phyloP scores from a whole-genome alignment of 2,888 invertebrate species.

The Synergus itoensis region DNA sequence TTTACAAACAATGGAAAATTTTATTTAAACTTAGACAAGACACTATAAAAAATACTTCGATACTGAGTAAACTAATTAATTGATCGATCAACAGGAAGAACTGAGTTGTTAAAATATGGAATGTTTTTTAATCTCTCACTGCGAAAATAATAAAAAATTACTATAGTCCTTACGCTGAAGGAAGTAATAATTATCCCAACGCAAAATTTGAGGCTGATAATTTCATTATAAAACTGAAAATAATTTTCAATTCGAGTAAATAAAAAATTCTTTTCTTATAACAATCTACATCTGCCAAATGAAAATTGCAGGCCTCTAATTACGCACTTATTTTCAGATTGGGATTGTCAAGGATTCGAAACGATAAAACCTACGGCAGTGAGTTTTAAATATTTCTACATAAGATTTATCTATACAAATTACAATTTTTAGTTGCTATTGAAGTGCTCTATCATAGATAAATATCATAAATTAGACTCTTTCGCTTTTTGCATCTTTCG shows the following conservation, averaged over 20 bases:
- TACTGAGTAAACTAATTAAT: constrained; percentile 17
- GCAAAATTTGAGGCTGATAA: background rate
- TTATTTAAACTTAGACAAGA: background rate
- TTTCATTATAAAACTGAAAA: background rate
- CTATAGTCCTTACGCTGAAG: background rate
- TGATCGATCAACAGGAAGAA: background rate
- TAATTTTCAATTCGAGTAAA: background rate
- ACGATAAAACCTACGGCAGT: constrained; percentile 30
- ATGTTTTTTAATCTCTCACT: constrained; percentile 9
- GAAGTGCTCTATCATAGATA: constrained; percentile 22
- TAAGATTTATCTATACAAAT: constrained; percentile 19
- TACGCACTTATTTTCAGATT: background rate
- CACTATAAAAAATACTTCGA: background rate
- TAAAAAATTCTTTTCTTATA: background rate
- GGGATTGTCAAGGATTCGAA: constrained; percentile 31
- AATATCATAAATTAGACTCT: constrained; percentile 34
- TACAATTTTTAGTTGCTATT: constrained; percentile 34
- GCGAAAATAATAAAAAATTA: background rate
- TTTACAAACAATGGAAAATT: background rate
- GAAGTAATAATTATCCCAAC: background rate
- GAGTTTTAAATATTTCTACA: constrained; percentile 20
- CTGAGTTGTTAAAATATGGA: background rate
- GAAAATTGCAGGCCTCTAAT: background rate
- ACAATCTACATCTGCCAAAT: background rate
- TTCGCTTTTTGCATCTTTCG: constrained; percentile 21